Evolutionary conservation across 2,113 vertebrate genomes (phyloP).

Genomic region (Varanus salvator): DNA sequence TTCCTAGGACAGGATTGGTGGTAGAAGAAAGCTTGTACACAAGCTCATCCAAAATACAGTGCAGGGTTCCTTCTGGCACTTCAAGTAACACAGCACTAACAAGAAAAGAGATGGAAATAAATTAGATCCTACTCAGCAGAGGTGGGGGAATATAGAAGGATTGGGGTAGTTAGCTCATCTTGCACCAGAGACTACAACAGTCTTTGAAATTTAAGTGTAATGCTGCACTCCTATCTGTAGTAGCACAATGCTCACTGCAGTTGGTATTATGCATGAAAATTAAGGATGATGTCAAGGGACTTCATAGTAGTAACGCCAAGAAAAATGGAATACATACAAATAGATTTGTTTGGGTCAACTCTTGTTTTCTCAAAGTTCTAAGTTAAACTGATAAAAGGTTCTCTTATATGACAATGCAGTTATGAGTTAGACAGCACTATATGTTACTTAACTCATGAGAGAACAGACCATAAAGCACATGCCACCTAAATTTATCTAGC

Average conservation of each 20-base stretch:
- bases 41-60: slow-evolving; percentile 87
- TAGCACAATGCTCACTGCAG: neutral
- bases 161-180: neutral
- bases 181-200: neutral
- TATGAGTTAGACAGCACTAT: neutral
- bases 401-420: neutral
- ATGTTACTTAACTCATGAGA: neutral
- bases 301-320: neutral
- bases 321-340: neutral
- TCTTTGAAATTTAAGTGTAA: neutral
- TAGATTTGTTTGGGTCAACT: neutral
- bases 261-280: neutral
- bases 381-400: neutral
- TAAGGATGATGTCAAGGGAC: neutral
- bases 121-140: neutral
- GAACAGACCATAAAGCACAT: neutral
- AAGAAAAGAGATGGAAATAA: slow-evolving; percentile 40
- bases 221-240: neutral
- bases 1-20: slow-evolving; percentile 82
- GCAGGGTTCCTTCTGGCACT: slow-evolving; percentile 75
- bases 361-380: neutral
- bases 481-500: neutral
- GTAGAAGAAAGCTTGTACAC: slow-evolving; percentile 89
- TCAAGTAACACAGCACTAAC: slow-evolving; percentile 80
- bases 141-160: too few species aligned